Percentiles rank a stretch among this genome's conserved stretches.
phyloP scores from a whole-genome alignment of 2,797 vertebrate species.

The Microchirus variegatus region DNA sequence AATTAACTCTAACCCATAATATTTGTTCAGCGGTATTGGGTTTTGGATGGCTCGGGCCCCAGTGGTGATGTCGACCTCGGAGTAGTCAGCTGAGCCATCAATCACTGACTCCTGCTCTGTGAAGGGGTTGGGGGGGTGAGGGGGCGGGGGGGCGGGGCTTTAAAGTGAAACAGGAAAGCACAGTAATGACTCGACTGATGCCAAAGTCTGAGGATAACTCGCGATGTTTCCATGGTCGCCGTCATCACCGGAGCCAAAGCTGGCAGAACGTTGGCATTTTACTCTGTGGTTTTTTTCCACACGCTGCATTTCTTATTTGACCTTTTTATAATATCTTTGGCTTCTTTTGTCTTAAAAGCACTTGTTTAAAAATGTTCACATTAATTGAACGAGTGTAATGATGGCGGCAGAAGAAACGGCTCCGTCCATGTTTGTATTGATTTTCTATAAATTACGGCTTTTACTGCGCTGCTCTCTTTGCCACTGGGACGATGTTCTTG shows the following conservation, averaged over 20 bases:
- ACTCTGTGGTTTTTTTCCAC: background rate
- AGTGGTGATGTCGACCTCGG: slow-evolving; percentile 46
- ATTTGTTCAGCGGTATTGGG: slow-evolving; percentile 73
- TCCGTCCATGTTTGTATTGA: too few species aligned
- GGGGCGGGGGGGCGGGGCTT: slow-evolving; percentile 20
- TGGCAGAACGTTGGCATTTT: background rate
- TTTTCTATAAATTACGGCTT: too few species aligned
- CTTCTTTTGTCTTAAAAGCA: too few species aligned
- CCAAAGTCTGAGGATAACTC: slow-evolving; percentile 6
- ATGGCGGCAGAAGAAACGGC: too few species aligned
- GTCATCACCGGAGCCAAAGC: background rate
- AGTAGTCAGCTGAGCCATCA: slow-evolving; percentile 45
- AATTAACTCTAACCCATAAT: slow-evolving; percentile 79
- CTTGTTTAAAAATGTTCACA: too few species aligned
- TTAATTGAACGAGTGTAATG: too few species aligned
- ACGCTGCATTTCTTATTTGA: background rate
- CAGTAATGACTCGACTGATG: slow-evolving; percentile 13
- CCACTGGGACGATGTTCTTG: too few species aligned
- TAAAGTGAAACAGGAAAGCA: slow-evolving; percentile 31
- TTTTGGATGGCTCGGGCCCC: slow-evolving; percentile 61
- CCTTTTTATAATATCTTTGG: too few species aligned
- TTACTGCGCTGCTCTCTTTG: too few species aligned
- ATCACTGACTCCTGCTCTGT: slow-evolving; percentile 36
- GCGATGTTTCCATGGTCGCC: slow-evolving; percentile 10
- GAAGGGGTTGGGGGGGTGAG: too few species aligned